These are phyloP conservation scores for Tetrapedia diversipes DNA, from an alignment of 2,888 invertebrate species.

Conservation along the genomic window DNA sequence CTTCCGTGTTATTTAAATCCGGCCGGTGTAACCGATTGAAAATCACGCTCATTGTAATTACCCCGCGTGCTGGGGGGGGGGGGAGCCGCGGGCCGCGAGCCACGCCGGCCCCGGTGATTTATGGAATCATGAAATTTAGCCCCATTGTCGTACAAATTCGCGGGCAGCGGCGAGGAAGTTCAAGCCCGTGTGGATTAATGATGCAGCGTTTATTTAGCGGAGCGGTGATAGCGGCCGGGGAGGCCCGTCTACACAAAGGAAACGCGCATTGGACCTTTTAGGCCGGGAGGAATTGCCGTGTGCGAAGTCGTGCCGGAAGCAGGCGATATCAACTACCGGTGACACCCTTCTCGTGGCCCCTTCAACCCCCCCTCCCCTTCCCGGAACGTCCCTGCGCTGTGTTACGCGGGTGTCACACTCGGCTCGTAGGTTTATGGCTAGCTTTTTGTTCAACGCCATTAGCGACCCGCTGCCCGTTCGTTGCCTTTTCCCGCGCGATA, in stretches of 20 bases:
- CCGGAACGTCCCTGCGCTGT: no score
- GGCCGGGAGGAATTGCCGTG: conserved; percentile 45
- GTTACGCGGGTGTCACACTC: conserved; percentile 51
- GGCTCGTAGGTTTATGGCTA: conserved; percentile 54
- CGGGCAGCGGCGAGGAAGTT: conserved; percentile 47
- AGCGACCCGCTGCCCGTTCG: conserved; percentile 55
- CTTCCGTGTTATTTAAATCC: conserved; percentile 61
- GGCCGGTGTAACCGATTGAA: conserved; percentile 49
- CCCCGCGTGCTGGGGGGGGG: conserved; percentile 5
- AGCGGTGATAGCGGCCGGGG: conserved; percentile 49
- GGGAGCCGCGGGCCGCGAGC: no score
- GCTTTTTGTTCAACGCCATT: conserved; percentile 63
- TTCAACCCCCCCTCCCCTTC: no score
- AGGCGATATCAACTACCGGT: conserved; percentile 61
- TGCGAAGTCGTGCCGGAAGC: conserved; percentile 55
- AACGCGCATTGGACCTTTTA: conserved; percentile 59
- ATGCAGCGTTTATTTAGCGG: conserved; percentile 60
- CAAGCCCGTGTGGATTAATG: conserved; percentile 59
- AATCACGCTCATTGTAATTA: conserved; percentile 63
- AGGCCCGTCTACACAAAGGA: conserved; percentile 60
- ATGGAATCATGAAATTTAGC: conserved; percentile 63
- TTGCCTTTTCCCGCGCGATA: conserved; percentile 53
- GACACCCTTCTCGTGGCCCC: conserved; percentile 45
- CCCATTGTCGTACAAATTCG: conserved; percentile 60
- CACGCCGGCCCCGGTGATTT: conserved; percentile 40